Evolutionary conservation across 2,113 vertebrate species (phyloP), one percentile per base, ranked within the genome.

Genomic region (Megatriorchis doriae): DNA sequence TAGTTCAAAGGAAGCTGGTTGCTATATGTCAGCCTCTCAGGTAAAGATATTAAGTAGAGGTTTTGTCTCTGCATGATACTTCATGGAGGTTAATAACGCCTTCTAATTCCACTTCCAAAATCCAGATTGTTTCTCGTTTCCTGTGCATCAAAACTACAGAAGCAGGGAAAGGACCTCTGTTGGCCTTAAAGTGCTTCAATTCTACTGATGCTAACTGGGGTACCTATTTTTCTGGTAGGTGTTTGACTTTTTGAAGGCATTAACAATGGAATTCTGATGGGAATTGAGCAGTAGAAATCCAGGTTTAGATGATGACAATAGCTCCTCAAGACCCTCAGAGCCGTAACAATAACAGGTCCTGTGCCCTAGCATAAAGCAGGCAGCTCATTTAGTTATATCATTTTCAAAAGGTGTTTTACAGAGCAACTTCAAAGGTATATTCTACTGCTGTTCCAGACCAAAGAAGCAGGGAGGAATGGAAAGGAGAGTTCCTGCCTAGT

Each of bases 231-330:
- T 13, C 66, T 86, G 68, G 29, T 16, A 86, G 79, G 16, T 45
- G 50, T 93, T 63, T 93, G 88, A 66, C 50, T 91, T 94, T 70
- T 81, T 93, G 80, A 96, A 81, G 82, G 34, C 67, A 25, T 95
- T 94, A 70, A 74, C 45, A 68, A 20, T 31, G 40, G 58, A 73
- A 93, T 52, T 78, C 47, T 94, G 93, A 93, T 86, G 58, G 94
- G 71, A 94, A 75, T 2, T 42, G 85, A 95, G 73, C 81, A 90
- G 67, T 48, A 68, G 38, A 56, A 87, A 81, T 71, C 27, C 85
- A 94, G 45, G 73, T 96, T 97, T 94, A 97, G 90, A 80, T 50
- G 3, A 61, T 45, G 29, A 52, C 80, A 93, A 95, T 91, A 80
- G 66, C 58, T 88, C 56, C 79, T 89, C 63, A 65, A 89, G 66